phyloP scores from a whole-genome alignment of 2,888 invertebrate species.

The Cinara cedri region DNA sequence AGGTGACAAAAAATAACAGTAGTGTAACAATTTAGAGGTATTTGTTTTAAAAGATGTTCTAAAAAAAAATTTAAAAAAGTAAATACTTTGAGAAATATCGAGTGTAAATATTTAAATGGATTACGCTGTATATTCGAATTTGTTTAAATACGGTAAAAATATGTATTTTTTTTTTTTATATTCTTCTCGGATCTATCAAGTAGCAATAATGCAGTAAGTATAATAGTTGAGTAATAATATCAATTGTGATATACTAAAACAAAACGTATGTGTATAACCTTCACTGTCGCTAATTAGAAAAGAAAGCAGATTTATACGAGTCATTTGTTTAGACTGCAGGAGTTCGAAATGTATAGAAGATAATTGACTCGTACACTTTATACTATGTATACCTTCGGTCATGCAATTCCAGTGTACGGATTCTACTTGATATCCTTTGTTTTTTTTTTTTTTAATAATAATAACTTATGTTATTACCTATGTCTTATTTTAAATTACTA shows the following conservation, averaged over 20 bases:
- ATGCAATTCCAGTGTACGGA: constrained; percentile 8
- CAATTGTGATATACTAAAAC: neutral
- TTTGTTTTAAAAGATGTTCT: too few species aligned
- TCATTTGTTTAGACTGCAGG: constrained; percentile 31
- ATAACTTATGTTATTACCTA: constrained; percentile 13
- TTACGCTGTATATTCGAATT: too few species aligned
- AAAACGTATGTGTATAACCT: neutral
- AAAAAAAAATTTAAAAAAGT: too few species aligned
- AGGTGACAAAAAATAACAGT: too few species aligned
- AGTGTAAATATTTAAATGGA: too few species aligned
- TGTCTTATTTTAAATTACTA: constrained; percentile 18
- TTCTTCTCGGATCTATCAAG: too few species aligned
- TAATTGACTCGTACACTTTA: constrained; percentile 23
- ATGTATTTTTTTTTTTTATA: too few species aligned
- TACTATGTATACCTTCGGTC: neutral
- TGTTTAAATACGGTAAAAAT: too few species aligned
- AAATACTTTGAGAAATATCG: too few species aligned
- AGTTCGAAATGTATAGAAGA: constrained; percentile 5
- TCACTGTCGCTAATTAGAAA: constrained; percentile 4
- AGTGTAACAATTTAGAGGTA: too few species aligned
- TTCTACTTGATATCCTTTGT: constrained; percentile 13
- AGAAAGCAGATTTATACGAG: neutral
- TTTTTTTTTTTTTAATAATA: neutral
- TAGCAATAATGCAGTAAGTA: too few species aligned
- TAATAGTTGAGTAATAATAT: constrained; percentile 2